phyloP scores from a whole-genome alignment of 2,888 invertebrate species.

The Augiades crinisus region DNA sequence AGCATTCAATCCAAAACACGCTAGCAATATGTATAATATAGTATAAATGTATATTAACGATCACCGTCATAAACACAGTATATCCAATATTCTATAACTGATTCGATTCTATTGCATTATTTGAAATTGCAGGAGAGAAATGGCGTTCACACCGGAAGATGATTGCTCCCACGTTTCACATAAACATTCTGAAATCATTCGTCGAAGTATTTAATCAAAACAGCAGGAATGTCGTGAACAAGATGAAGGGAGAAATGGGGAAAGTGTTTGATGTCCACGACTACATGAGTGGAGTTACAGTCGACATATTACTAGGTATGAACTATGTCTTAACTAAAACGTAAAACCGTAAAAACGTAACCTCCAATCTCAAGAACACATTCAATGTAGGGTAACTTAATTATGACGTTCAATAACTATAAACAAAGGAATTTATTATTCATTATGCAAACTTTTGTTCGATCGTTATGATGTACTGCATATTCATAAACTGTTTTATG shows the following conservation, averaged over 20 bases:
- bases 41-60: too few species aligned
- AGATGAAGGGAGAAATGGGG: conserved; percentile 84
- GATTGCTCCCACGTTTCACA: conserved; percentile 92
- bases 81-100: too few species aligned
- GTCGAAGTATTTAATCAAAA: conserved; percentile 89
- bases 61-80: too few species aligned
- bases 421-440: conserved; percentile 20
- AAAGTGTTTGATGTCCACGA: conserved; percentile 89
- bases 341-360: background rate
- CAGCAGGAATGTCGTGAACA: conserved; percentile 85
- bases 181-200: conserved; percentile 91
- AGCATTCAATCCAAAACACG: too few species aligned
- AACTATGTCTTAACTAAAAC: background rate
- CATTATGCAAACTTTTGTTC: conserved; percentile 12
- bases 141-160: conserved; percentile 91
- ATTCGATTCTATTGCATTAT: background rate
- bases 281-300: conserved; percentile 90
- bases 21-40: too few species aligned
- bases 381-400: background rate
- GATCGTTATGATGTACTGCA: conserved; percentile 5
- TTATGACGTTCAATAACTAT: background rate
- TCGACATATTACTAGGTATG: conserved; percentile 86
- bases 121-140: conserved; percentile 81
- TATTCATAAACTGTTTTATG: conserved; percentile 15
- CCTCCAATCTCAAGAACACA: background rate